These are phyloP conservation scores for Pseudochromis fuscus DNA, from an alignment of 2,797 vertebrate genomes.

Conservation along the genomic window DNA sequence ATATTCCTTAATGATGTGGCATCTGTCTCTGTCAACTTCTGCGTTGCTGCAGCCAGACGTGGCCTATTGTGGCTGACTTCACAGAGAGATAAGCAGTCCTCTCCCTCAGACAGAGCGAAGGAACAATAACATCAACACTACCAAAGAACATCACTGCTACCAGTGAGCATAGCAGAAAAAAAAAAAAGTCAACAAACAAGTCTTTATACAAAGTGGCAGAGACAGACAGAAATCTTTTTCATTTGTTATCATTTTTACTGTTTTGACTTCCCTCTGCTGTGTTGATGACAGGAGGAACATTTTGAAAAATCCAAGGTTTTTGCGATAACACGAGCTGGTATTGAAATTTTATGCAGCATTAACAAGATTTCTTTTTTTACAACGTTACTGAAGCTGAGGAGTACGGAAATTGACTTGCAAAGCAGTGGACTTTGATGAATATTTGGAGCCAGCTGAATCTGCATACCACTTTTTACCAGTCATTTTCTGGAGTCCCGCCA, in stretches of 20 bases:
- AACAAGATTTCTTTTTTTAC: background rate
- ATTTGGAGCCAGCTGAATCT: slow-evolving; percentile 52
- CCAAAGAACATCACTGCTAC: slow-evolving; percentile 54
- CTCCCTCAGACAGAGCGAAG: slow-evolving; percentile 68
- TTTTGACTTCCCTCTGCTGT: slow-evolving; percentile 41
- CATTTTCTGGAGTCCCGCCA: slow-evolving; percentile 65
- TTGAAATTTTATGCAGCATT: slow-evolving; percentile 29
- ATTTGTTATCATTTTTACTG: slow-evolving; percentile 42
- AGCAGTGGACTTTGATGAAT: slow-evolving; percentile 35
- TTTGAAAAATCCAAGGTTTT: slow-evolving; percentile 27
- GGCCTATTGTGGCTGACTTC: slow-evolving; percentile 80
- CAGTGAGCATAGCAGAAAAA: slow-evolving; percentile 42
- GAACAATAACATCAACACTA: slow-evolving; percentile 66
- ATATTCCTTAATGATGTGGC: slow-evolving; percentile 88
- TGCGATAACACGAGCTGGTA: background rate
- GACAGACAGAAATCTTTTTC: slow-evolving; percentile 38
- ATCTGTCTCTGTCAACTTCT: slow-evolving; percentile 87
- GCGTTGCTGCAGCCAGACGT: slow-evolving; percentile 66
- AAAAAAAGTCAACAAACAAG: slow-evolving; percentile 62
- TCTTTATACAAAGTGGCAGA: slow-evolving; percentile 46
- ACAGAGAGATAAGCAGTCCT: slow-evolving; percentile 82
- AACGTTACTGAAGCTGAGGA: slow-evolving; percentile 12
- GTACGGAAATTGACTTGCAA: slow-evolving; percentile 22
- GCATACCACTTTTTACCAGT: slow-evolving; percentile 65
- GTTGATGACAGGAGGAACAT: slow-evolving; percentile 29